Conservation (phyloP, 1,140 invertebrate species). For the Diploscapter pachys region DNA sequence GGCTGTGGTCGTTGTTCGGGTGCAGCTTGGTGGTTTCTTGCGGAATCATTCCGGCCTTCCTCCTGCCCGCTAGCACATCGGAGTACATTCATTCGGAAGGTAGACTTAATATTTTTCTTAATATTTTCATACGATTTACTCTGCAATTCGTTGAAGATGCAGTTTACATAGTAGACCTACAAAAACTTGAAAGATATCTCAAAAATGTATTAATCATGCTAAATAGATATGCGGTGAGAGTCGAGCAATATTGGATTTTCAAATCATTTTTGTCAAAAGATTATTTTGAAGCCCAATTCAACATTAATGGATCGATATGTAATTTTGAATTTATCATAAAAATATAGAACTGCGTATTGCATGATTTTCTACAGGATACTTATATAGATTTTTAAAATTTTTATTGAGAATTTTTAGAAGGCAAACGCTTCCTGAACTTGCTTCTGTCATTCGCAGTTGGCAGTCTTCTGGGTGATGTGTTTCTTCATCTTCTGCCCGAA, state of each 20-base stretch:
- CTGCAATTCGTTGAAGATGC: too few relatives aligned
- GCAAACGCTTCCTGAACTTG: constrained; percentile 20
- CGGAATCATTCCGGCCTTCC: constrained; percentile 33
- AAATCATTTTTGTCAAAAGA: too few relatives aligned
- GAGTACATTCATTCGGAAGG: constrained; percentile 14
- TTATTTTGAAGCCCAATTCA: neutral
- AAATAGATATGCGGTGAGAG: too few relatives aligned
- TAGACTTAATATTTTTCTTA: constrained; percentile 4
- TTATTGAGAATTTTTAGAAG: constrained; percentile 13
- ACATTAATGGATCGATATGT: neutral
- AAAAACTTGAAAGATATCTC: too few relatives aligned
- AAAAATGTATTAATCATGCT: too few relatives aligned
- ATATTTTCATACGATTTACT: neutral
- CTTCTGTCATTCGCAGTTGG: constrained; percentile 28
- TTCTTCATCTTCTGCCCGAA: constrained; percentile 30
- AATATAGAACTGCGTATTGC: neutral
- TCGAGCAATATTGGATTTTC: too few relatives aligned
- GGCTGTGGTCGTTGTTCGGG: constrained; percentile 28
- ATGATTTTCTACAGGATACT: too few relatives aligned
- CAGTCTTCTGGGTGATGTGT: constrained; percentile 27
- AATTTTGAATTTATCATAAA: neutral
- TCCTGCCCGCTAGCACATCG: constrained; percentile 23
- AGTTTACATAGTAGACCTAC: too few relatives aligned
- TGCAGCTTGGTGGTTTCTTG: constrained; percentile 17
- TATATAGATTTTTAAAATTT: neutral